These are phyloP conservation scores for Umimayanthus kanabou DNA, from an alignment of 92 coral and sea anemone species.

Conservation along the genomic window DNA sequence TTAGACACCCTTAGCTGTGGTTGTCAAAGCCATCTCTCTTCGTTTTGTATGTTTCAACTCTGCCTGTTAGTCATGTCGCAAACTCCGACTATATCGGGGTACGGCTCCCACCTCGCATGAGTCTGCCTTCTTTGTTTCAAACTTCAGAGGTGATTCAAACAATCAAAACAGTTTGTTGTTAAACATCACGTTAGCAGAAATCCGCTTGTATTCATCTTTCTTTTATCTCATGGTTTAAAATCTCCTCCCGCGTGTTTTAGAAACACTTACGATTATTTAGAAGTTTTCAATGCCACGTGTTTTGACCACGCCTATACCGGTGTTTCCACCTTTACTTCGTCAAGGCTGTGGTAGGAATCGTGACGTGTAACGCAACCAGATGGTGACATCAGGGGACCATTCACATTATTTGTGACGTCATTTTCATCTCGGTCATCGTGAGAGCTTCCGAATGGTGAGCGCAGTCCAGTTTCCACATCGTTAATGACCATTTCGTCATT, in stretches of 20 bases:
- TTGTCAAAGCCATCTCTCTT: too few species aligned
- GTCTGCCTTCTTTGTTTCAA: too few species aligned
- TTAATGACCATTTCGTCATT: conserved; percentile 73
- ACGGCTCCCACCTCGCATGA: too few species aligned
- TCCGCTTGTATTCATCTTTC: neutral
- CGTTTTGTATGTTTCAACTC: neutral
- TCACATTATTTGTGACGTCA: conserved; percentile 47
- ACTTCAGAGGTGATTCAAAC: too few species aligned
- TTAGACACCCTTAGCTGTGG: neutral
- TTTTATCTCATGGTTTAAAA: neutral
- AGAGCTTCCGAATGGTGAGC: conserved; percentile 48
- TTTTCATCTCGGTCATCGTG: conserved; percentile 49
- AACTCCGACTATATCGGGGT: too few species aligned
- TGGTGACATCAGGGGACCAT: conserved; percentile 76
- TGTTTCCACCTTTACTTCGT: conserved; percentile 79
- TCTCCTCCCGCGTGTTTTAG: neutral
- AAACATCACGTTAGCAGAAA: too few species aligned
- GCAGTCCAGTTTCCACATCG: conserved; percentile 59
- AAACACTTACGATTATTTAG: neutral
- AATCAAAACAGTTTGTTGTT: too few species aligned
- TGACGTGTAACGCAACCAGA: conserved; percentile 63
- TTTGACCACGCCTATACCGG: conserved; percentile 60
- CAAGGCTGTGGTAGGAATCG: conserved; percentile 48
- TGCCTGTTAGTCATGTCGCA: too few species aligned
- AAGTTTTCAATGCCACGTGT: conserved; percentile 13